phyloP scores from a whole-genome alignment of 23 tunicate genomes.

The Styela clava region DNA sequence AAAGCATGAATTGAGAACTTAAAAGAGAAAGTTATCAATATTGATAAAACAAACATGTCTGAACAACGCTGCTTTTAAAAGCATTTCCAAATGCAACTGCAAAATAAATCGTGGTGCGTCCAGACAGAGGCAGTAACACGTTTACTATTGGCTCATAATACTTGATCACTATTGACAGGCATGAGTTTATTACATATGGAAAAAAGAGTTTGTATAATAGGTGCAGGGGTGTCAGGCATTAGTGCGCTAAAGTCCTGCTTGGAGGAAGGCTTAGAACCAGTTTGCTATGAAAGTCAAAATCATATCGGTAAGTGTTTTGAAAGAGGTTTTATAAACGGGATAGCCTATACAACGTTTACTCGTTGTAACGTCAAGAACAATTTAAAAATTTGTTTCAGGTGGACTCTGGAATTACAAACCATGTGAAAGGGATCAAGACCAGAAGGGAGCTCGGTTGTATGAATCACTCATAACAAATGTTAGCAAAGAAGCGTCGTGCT shows the following conservation, averaged over 20 bases:
- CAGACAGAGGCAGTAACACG: too few relatives aligned
- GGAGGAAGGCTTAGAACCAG: slow-evolving; percentile 54
- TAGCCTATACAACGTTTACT: neutral
- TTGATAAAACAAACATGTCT: too few relatives aligned
- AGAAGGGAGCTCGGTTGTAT: slow-evolving; percentile 24
- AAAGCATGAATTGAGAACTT: too few relatives aligned
- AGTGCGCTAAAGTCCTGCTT: slow-evolving; percentile 50
- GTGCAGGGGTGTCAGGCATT: slow-evolving; percentile 63
- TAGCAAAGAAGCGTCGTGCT: slow-evolving; percentile 39
- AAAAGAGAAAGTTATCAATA: too few relatives aligned
- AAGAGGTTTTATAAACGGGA: too few relatives aligned
- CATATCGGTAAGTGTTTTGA: too few relatives aligned
- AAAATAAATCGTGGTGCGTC: too few relatives aligned
- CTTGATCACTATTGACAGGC: too few relatives aligned
- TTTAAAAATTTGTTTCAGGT: slow-evolving; percentile 13
- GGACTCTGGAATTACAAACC: slow-evolving; percentile 53
- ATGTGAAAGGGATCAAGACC: neutral
- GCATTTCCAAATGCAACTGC: too few relatives aligned
- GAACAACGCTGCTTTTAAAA: too few relatives aligned
- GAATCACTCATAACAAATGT: slow-evolving; percentile 42
- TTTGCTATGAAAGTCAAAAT: slow-evolving; percentile 41
- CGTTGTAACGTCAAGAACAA: neutral
- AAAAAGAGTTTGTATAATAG: slow-evolving; percentile 56
- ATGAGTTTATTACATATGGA: neutral
- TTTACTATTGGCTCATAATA: too few relatives aligned